Base-by-base conservation (phyloP, 2,888 invertebrate genomes). In the Spilosoma lubricipeda region DNA sequence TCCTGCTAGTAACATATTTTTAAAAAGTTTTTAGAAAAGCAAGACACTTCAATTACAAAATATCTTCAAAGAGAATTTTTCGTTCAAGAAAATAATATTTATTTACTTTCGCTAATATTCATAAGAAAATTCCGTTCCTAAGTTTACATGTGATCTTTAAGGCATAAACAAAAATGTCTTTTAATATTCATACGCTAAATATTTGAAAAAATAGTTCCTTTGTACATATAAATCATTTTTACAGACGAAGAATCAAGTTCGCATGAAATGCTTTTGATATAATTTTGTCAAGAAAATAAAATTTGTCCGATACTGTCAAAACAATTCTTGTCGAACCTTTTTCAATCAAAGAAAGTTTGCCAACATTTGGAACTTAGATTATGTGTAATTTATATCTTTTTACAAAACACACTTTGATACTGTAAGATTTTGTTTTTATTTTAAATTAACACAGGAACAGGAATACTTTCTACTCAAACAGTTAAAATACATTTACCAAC, bases 281-380 rank as follows among this genome's bases (percentile, higher is more conserved):
- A 67, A 74, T 79, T 78, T 76, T 56, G 63, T 74, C 67, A 75
- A 75, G 65, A 76, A 81, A 82, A 82, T 67, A 70, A 72, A 77
- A 74, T 73, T 83, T 69, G 63, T 73, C 45, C 59, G 72, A 68
- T 73, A 67, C 73, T 75, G 72, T 39, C 69, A 59, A 73, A 77
- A 77, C 75, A 80, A 77, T 76, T 70, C 71, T 71, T 72, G 71
- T 64, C 67, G 74, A 76, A 83, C 74, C 76, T 76, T 76, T 75
- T 82, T 76, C 77, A 83, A 81, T 82, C 76, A 75, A 81, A 73
- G 69, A 75, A 77, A 79, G 72, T 77, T 76, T 72, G 73, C 76
- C 73, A 67, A 79, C 72, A 68, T 73, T 72, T 65, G 70, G 71
- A 75, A 71, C 74, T 52, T 71, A 67, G 76, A 70, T 80, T 77